These are phyloP conservation scores for Trematomus bernacchii DNA, from an alignment of 2,797 vertebrate genomes.

Conservation along the genomic window DNA sequence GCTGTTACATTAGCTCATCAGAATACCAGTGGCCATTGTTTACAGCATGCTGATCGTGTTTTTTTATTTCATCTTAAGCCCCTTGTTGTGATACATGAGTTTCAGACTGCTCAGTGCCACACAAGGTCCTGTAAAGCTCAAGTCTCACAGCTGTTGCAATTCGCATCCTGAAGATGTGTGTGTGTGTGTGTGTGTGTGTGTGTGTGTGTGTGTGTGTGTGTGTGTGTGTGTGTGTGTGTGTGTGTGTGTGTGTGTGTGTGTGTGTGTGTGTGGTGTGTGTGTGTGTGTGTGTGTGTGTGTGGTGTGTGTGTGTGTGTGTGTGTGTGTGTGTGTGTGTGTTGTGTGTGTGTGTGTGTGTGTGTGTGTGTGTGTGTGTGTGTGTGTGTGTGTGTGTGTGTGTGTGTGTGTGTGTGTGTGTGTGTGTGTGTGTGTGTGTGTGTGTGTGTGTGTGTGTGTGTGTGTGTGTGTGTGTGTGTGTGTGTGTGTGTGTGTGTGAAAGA, in stretches of 20 bases:
- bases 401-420: no score
- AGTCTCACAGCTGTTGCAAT: constrained; percentile 21
- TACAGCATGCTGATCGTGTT: constrained; percentile 4
- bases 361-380: background rate
- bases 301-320: no score
- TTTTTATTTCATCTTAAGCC: background rate
- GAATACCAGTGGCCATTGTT: constrained; percentile 23
- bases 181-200: no score
- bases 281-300: no score
- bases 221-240: no score
- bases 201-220: no score
- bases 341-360: no score
- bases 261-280: no score
- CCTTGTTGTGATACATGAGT: constrained; percentile 15
- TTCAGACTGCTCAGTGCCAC: constrained; percentile 10
- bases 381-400: background rate
- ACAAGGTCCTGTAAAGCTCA: constrained; percentile 14
- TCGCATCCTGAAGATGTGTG: constrained; percentile 20
- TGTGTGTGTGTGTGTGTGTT: no score
- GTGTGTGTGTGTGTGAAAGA: constrained; percentile 33
- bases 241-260: no score
- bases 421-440: no score
- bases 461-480: background rate
- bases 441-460: no score
- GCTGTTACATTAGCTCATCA: constrained; percentile 20